Conservation (phyloP, 2,113 vertebrate genomes). For the Elachura formosa region DNA sequence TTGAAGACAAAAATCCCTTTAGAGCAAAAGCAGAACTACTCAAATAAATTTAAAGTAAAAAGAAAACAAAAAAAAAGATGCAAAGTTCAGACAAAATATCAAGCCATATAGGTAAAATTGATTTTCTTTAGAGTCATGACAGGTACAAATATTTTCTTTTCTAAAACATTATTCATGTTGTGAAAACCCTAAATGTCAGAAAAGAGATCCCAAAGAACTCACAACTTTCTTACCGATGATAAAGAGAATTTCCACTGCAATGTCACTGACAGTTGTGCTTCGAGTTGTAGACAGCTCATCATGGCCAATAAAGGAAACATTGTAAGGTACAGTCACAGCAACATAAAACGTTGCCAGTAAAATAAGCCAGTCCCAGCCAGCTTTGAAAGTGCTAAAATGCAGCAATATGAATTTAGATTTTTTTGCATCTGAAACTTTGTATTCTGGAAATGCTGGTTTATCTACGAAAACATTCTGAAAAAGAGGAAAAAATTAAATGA, state of each 20-base stretch:
- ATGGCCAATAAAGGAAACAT: constrained; percentile 94
- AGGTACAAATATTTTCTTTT: background rate
- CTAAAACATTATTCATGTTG: background rate
- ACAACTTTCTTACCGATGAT: constrained; percentile 84
- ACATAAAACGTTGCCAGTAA: constrained; percentile 96
- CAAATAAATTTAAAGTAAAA: background rate
- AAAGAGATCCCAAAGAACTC: background rate
- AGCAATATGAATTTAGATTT: constrained; percentile 95
- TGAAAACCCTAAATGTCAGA: background rate
- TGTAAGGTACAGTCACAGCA: constrained; percentile 96
- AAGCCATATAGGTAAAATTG: background rate
- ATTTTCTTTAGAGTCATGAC: background rate
- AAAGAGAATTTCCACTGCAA: constrained; percentile 96
- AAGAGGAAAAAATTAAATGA: constrained; percentile 12
- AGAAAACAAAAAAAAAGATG: no score
- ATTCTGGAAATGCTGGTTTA: constrained; percentile 92
- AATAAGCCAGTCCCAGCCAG: constrained; percentile 98
- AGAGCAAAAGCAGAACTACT: background rate
- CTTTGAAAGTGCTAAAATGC: constrained; percentile 97
- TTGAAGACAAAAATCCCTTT: background rate
- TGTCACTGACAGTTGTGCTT: constrained; percentile 96
- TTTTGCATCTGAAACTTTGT: constrained; percentile 97
- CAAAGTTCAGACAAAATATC: background rate
- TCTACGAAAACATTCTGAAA: constrained; percentile 95
- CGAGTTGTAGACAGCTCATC: constrained; percentile 89